Evolutionary conservation across 2,797 vertebrate genomes (phyloP), one percentile per base, ranked within the genome.

Genomic region (Argya squamiceps): DNA sequence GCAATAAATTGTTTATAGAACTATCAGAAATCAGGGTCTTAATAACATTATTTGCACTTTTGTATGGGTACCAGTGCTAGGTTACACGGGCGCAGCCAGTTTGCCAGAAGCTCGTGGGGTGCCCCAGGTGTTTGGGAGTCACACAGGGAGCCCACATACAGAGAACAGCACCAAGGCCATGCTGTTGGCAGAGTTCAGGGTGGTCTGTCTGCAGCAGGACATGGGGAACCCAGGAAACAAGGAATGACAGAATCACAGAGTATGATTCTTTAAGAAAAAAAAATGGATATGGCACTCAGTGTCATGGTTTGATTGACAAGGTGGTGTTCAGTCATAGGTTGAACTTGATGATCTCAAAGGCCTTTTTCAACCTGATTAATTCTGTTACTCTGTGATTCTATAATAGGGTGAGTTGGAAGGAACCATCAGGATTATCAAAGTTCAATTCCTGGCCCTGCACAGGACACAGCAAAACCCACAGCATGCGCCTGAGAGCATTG

Each of bases 101-200:
- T 56, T 91, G 19, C 41, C 65, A 12, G n/a, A 4, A 52, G 19
- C 43, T 80, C 27, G 32, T 50, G 36, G 20, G 30, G 4, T 29
- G 52, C 11, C 27, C 4, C 24, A 52, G 22, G 23, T 27, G 5
- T 39, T 52, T 34, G 29, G 34, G 21, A 43, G 34, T 5, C 37
- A 27, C 12, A 16, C 19, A 7, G 19, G 13, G 36, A 74, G 37
- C 7, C 37, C 9, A 10, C 10, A 24, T n/a, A 39, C 10, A 41
- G 32, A 29, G 60, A 47, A 30, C 0, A 0, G 12, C 26, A 58
- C 13, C 30, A 9, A 23, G 27, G 1, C 29, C 15, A 4, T 20
- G 37, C 2, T 39, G 8, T 49, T 65, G 24, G 29, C 34, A 78
- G 14, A 13, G 34, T 41, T 70, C 18, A n/a, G 26, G 12, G 2